Evolutionary conservation across 2,113 vertebrate species (phyloP), one percentile per base, ranked within the genome.

Genomic region (Corvus hawaiiensis): DNA sequence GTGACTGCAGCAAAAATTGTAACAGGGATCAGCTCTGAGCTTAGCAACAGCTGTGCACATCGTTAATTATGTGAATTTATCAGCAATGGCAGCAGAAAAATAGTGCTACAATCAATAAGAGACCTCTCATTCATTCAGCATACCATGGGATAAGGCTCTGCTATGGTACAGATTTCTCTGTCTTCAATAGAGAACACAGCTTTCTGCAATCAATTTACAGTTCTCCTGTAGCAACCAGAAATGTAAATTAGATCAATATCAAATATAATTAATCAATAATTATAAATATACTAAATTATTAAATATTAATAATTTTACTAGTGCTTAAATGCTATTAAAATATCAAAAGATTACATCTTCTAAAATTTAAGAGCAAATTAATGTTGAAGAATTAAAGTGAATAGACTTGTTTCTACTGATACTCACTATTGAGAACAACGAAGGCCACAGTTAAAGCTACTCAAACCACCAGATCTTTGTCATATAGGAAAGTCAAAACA

Each of bases 261-360:
- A 6, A 73, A 64, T 58, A 41, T 16, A 69, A 61, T 49, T 18
- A 77, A 63, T 33, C 9, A 75, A 55, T 56, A 43, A 56, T 20
- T 6, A 2, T 51, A 78, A 37, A 6, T 33, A 23, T 33, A 26
- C 1, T 46, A 23, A 55, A 21, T 16, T 51, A 41, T 37, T 75
- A 71, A 22, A n/a, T 48, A 72, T 54, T 52, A n/a, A 23, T 51
- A 6, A 41, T 52, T 71, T 71, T 21, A 66, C 11, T 16, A 26
- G 13, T 33, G 32, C 6, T 64, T 77, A 16, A 35, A 49, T 28
- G 35, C 17, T 32, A 44, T 62, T 49, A 58, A 52, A 63, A 30
- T 7, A 10, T 7, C 2, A 35, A 28, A 75, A 54, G 0, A 49
- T 30, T 63, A 12, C 0, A 2, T 30, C 51, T 68, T 67, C 5